These are phyloP conservation scores for Branchinecta lindahli DNA, from an alignment of 1,140 invertebrate genomes.

Conservation along the genomic window DNA sequence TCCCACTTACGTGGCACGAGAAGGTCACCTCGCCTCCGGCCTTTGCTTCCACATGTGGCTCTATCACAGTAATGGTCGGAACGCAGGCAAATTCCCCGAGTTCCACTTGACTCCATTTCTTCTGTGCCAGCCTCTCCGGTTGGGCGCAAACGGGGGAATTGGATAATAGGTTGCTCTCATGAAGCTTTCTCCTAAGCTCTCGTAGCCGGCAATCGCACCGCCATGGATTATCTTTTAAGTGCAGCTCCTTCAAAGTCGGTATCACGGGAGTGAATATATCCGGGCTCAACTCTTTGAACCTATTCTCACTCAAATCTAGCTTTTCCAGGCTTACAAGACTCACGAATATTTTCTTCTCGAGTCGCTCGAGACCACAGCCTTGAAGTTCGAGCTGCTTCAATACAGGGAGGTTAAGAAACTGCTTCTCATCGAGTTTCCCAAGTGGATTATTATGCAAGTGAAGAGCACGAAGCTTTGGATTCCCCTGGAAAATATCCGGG, in stretches of 20 bases:
- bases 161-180: constrained; percentile 50
- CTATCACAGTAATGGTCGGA: constrained; percentile 42
- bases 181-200: constrained; percentile 61
- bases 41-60: constrained; percentile 46
- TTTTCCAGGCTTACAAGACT: constrained; percentile 48
- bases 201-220: constrained; percentile 67
- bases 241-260: constrained; percentile 52
- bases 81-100: constrained; percentile 54
- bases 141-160: constrained; percentile 44
- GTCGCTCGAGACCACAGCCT: constrained; percentile 50
- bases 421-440: constrained; percentile 40
- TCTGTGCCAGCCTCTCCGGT: constrained; percentile 40
- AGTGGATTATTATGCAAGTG: constrained; percentile 54
- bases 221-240: constrained; percentile 73
- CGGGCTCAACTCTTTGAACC: constrained; percentile 45
- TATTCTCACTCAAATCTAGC: constrained; percentile 49
- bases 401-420: constrained; percentile 54
- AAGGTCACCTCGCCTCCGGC: constrained; percentile 58
- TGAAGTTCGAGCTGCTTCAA: constrained; percentile 54
- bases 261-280: constrained; percentile 45
- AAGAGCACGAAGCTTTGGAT: constrained; percentile 49
- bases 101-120: constrained; percentile 47
- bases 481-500: constrained; percentile 53
- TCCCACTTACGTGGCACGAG: constrained; percentile 58
- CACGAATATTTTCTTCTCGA: constrained; percentile 53